Base-by-base conservation (phyloP, 1,140 invertebrate species). In the Drosophila eugracilis region DNA sequence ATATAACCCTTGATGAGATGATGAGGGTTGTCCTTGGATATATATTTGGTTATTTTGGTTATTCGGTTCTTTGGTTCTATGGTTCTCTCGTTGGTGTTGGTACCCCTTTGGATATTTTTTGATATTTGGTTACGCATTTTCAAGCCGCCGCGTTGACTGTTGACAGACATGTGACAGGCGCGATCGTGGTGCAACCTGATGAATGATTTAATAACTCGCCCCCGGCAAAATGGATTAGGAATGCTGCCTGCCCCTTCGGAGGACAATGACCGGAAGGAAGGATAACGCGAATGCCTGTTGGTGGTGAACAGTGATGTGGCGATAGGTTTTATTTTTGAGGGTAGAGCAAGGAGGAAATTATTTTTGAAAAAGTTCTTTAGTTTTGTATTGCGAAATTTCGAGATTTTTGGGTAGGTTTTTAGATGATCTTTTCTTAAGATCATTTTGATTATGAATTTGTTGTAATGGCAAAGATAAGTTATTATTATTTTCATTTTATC, bases 101-200 rank as follows among this genome's bases (percentile, higher is more conserved):
- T n/a, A n/a, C n/a, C n/a, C n/a, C n/a, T n/a, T n/a, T n/a, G n/a
- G n/a, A n/a, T n/a, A 3, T 48, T 28, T 36, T 17, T 9, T 55
- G 75, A 30, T 85, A 76, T 86, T 80, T 58, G 62, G 77, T 80
- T 86, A 77, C 75, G 54, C 60, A 42, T 30, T 72, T 72, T 48
- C 50, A 15, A 67, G 30, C 52, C 52, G 42, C 36, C 44, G 26
- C 44, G 26, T 10, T 63, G 44, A 47, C 66, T 81, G 81, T 86
- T 85, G 81, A 86, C 83, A 81, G 81, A 88, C 81, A 71, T 86
- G 63, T 88, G 81, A 88, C 83, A 86, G 48, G 36, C 58, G 45
- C 67, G 80, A 85, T 85, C 77, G 66, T 66, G 83, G 66, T 66
- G 83, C 81, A 86, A 86, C 77, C 83, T 86, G 83, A 88, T 86